A percentile compares a stretch with the other conserved stretches of the same genome.
These are phyloP conservation scores for Pomatostomus ruficeps DNA, from an alignment of 2,113 vertebrate genomes.

Conservation along the genomic window DNA sequence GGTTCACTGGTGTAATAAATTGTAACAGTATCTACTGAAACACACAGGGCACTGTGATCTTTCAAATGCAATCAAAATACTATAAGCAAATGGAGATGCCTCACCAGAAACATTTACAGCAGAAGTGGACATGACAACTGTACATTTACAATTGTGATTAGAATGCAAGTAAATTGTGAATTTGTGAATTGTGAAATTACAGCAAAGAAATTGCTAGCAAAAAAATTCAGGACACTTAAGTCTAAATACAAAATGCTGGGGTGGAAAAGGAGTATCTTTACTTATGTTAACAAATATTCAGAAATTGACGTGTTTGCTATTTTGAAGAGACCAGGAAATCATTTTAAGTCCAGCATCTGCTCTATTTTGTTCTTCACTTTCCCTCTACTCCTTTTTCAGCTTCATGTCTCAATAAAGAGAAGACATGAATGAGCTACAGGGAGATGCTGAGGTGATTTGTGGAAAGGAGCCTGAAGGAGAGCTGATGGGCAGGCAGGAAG, in stretches of 20 bases:
- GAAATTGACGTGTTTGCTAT: neutral
- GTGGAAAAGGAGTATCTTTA: neutral
- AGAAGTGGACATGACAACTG: neutral
- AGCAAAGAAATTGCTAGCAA: neutral
- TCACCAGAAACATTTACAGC: neutral
- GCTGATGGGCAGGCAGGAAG: neutral
- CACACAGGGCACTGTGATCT: neutral
- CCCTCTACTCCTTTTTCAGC: neutral
- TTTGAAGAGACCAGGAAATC: neutral
- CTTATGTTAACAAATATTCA: neutral
- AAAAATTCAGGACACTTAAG: neutral
- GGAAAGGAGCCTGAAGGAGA: neutral
- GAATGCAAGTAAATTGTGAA: neutral
- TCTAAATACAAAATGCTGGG: neutral
- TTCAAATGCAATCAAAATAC: neutral
- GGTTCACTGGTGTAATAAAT: neutral
- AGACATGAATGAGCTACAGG: neutral
- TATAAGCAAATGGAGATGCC: neutral
- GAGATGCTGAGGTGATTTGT: neutral
- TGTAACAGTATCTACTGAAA: neutral
- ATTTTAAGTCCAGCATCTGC: neutral
- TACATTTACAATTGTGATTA: neutral
- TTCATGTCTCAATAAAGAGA: neutral
- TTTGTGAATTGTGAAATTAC: neutral
- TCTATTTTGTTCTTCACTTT: neutral